phyloP scores from a whole-genome alignment of 2,113 vertebrate species.

The Apaloderma vittatum region DNA sequence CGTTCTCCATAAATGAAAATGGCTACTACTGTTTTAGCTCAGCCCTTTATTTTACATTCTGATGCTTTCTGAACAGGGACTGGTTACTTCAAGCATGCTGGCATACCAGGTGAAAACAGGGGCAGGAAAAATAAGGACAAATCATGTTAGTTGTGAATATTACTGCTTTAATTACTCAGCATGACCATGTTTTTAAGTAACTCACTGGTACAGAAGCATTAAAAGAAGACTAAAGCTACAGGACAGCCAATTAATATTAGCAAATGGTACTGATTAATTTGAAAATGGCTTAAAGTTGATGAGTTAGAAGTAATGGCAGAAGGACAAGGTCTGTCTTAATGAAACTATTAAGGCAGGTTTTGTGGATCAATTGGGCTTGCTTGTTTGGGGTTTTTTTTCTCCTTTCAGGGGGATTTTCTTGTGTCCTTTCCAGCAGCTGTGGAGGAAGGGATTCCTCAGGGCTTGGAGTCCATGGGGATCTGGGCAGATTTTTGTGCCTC shows the following conservation, averaged over 20 bases:
- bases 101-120: background rate
- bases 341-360: background rate
- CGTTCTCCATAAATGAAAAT: background rate
- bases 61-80: background rate
- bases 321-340: background rate
- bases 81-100: background rate
- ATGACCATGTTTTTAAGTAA: background rate
- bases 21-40: background rate
- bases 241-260: background rate
- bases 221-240: background rate
- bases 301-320: background rate
- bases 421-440: background rate
- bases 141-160: background rate
- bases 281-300: background rate
- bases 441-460: background rate
- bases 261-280: background rate
- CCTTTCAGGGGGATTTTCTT: background rate
- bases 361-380: background rate
- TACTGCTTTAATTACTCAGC: background rate
- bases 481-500: background rate
- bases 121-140: background rate
- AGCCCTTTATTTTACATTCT: background rate
- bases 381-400: rapidly evolving
- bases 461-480: too few relatives aligned
- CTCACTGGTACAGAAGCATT: background rate